A percentile compares a stretch with the other conserved stretches of the same genome.
Conservation (phyloP, 2,797 vertebrate species). For the Megaceryle alcyon region DNA sequence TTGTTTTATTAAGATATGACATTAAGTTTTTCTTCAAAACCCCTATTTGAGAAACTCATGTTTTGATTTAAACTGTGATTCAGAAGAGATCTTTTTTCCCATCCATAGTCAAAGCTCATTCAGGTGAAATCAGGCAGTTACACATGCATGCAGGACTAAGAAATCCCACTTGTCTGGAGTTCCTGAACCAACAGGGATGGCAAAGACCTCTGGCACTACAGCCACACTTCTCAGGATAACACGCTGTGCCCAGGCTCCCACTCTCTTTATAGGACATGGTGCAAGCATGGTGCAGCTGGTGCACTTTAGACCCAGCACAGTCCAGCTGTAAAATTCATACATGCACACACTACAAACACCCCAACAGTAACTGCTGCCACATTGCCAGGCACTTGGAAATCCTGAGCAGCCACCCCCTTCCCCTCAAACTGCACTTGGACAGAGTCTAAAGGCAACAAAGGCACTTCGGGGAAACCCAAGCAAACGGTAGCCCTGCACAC, state of each 20-base stretch:
- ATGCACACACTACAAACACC: accelerated
- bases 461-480: background rate
- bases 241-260: background rate
- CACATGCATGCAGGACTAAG: background rate
- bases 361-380: background rate
- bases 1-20: background rate
- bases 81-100: background rate
- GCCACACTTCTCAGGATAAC: background rate
- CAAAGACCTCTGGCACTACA: background rate
- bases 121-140: background rate
- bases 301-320: accelerated
- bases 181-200: background rate
- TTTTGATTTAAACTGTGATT: background rate
- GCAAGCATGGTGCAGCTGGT: accelerated
- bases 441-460: background rate
- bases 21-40: background rate
- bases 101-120: background rate
- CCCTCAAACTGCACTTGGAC: background rate
- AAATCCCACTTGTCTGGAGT: background rate
- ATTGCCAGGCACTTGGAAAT: accelerated
- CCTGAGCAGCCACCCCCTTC: accelerated
- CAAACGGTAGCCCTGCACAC: background rate
- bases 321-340: background rate
- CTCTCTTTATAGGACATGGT: accelerated
- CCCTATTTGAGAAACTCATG: background rate